A percentile compares a stretch with the other conserved stretches of the same genome.
Evolutionary conservation across 2,888 invertebrate species (phyloP).

Genomic region (Lissonota sp.): DNA sequence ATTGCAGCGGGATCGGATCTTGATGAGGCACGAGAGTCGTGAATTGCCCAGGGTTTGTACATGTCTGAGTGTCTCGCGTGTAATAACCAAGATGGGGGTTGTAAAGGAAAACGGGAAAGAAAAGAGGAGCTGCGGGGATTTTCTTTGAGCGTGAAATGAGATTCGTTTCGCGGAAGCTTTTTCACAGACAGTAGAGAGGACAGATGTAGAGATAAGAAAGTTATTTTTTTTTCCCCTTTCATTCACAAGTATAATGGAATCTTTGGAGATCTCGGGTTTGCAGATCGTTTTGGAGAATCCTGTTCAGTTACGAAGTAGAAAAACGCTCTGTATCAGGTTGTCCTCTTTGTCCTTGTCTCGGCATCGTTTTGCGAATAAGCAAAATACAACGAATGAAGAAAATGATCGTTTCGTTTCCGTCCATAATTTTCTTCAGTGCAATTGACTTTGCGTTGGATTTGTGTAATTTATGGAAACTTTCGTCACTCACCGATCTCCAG

Average conservation of each 20-base stretch:
- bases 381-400: neutral
- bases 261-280: slow-evolving; percentile 22
- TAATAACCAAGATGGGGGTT: slow-evolving; percentile 31
- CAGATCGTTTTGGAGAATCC: slow-evolving; percentile 39
- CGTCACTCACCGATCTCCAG: slow-evolving; percentile 93
- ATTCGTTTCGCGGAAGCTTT: slow-evolving; percentile 40
- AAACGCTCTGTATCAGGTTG: neutral
- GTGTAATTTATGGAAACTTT: neutral
- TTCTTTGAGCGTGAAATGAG: slow-evolving; percentile 62
- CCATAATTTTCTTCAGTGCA: no score
- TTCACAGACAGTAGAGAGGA: neutral
- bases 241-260: neutral
- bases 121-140: slow-evolving; percentile 22
- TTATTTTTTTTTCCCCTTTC: no score
- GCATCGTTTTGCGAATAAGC: no score
- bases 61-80: slow-evolving; percentile 13
- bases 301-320: slow-evolving; percentile 1
- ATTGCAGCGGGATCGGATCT: slow-evolving; percentile 38
- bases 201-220: neutral
- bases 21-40: slow-evolving; percentile 35
- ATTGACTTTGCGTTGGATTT: no score
- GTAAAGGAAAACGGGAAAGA: slow-evolving; percentile 14
- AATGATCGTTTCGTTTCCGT: neutral
- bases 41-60: slow-evolving; percentile 12
- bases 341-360: no score